phyloP scores from a whole-genome alignment of 1,140 invertebrate species.

The Brachystomella parvula region DNA sequence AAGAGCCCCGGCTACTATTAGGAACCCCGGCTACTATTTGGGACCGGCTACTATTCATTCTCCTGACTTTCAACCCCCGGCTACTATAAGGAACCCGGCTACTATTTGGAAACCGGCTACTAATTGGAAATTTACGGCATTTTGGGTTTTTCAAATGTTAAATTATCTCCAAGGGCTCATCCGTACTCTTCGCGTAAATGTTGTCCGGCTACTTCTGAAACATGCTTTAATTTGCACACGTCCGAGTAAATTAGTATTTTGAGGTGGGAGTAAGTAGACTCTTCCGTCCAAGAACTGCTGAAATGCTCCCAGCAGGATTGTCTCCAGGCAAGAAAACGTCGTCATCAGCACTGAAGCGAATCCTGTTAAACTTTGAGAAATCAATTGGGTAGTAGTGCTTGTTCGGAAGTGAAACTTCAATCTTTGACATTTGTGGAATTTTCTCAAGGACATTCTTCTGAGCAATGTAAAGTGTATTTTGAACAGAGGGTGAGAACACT shows the following conservation, averaged over 20 bases:
- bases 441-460: slow-evolving; percentile 57
- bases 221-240: too few species aligned
- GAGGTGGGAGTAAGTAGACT: slow-evolving; percentile 2
- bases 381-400: slow-evolving; percentile 68
- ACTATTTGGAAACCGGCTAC: too few species aligned
- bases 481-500: slow-evolving; percentile 62
- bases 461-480: slow-evolving; percentile 63
- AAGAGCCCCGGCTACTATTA: too few species aligned
- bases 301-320: slow-evolving; percentile 65
- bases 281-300: slow-evolving; percentile 56
- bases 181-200: too few species aligned
- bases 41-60: too few species aligned
- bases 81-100: too few species aligned
- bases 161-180: too few species aligned
- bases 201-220: too few species aligned
- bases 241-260: slow-evolving; percentile 21
- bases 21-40: too few species aligned
- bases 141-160: too few species aligned
- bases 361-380: slow-evolving; percentile 56
- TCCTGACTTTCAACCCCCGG: too few species aligned
- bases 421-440: slow-evolving; percentile 55
- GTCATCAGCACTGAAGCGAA: slow-evolving; percentile 50
- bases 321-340: slow-evolving; percentile 64
- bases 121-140: too few species aligned
- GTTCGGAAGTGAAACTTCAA: slow-evolving; percentile 68